Conservation (phyloP, 2,888 invertebrate species). For the Rhyacophila evoluta region DNA sequence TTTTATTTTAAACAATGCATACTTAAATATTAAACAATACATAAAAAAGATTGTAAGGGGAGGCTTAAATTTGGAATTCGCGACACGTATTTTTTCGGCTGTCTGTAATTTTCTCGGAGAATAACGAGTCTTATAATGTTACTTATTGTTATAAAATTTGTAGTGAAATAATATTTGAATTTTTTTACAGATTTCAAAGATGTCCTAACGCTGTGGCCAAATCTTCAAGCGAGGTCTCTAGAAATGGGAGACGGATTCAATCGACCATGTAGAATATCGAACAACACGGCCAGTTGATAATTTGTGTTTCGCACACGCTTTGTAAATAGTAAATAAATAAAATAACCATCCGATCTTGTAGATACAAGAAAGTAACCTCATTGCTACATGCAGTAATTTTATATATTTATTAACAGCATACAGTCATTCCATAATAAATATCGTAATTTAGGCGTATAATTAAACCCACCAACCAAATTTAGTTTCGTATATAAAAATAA, state of each 20-base stretch:
- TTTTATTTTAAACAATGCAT: no score
- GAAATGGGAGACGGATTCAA: neutral
- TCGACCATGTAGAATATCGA: neutral
- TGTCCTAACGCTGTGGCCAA: neutral
- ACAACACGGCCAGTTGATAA: neutral
- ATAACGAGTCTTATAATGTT: no score
- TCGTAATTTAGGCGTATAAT: neutral
- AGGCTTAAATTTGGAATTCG: no score
- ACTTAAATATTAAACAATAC: no score
- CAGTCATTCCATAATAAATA: neutral
- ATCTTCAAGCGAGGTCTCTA: neutral
- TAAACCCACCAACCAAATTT: neutral
- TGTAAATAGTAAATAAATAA: constrained; percentile 17
- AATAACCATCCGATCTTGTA: neutral
- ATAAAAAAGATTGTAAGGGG: no score
- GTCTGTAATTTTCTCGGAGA: no score
- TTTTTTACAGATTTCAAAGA: neutral
- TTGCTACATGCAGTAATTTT: neutral
- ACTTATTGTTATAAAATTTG: no score
- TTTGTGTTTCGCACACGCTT: neutral
- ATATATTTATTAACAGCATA: neutral
- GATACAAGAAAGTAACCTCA: neutral
- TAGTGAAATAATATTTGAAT: neutral
- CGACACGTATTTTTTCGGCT: no score
- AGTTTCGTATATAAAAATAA: neutral